phyloP scores from a whole-genome alignment of 2,888 invertebrate species.

The Linnaemya tessellans region DNA sequence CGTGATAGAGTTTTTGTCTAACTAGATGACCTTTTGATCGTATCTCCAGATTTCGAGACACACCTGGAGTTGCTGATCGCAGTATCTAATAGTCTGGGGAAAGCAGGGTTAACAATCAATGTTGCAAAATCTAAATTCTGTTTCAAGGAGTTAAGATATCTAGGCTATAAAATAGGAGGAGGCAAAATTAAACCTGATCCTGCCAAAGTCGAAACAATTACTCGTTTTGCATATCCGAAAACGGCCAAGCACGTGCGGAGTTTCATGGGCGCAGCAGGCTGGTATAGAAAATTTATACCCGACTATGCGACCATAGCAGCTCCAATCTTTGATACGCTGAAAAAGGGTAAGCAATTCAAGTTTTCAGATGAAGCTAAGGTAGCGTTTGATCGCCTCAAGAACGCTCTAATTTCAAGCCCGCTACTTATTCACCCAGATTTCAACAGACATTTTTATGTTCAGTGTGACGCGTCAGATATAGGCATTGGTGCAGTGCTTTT shows the following conservation, averaged over 20 bases:
- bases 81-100: neutral
- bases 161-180: conserved; percentile 8
- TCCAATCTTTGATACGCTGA: neutral
- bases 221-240: neutral
- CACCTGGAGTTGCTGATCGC: neutral
- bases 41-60: conserved; percentile 8
- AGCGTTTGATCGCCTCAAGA: neutral
- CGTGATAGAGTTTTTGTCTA: conserved; percentile 44
- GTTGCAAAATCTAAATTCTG: conserved; percentile 14
- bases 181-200: neutral
- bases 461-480: conserved; percentile 3
- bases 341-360: neutral
- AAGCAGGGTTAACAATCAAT: conserved; percentile 10
- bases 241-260: neutral
- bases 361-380: neutral
- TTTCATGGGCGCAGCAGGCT: neutral
- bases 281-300: too few relatives aligned
- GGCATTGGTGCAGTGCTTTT: neutral
- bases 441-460: neutral
- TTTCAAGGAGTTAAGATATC: conserved; percentile 24
- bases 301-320: neutral
- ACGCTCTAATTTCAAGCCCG: neutral
- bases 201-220: neutral
- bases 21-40: conserved; percentile 12
- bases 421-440: neutral